These are phyloP conservation scores for Mustelus asterias DNA, from an alignment of 2,113 vertebrate species.

Conservation along the genomic window DNA sequence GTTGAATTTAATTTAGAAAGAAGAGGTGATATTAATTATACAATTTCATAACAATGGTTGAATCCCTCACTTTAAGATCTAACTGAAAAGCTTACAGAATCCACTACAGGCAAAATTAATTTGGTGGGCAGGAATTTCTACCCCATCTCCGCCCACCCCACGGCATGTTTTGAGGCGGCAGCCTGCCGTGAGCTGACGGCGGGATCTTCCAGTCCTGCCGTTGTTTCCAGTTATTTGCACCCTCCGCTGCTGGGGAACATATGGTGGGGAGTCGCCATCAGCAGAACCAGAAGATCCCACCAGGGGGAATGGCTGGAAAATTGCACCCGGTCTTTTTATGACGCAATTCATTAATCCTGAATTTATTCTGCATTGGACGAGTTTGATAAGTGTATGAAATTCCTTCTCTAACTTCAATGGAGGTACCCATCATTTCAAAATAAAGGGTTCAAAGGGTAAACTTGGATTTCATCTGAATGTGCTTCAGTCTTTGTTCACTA, in stretches of 20 bases:
- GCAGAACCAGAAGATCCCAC: too few relatives aligned
- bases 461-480: not conserved
- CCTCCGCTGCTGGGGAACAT: too few relatives aligned
- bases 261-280: too few relatives aligned
- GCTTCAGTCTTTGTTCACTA: not conserved
- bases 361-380: not conserved
- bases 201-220: too few relatives aligned
- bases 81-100: not conserved
- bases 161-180: too few relatives aligned
- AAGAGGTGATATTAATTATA: not conserved
- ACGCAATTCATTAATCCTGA: not conserved
- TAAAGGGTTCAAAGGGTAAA: not conserved
- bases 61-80: not conserved
- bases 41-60: not conserved
- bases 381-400: not conserved
- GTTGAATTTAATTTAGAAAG: not conserved
- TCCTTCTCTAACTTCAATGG: not conserved
- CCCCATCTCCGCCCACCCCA: too few relatives aligned
- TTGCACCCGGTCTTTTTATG: too few relatives aligned
- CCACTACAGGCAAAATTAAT: not conserved
- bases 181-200: too few relatives aligned
- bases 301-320: too few relatives aligned
- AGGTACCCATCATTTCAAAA: not conserved
- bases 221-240: too few relatives aligned
- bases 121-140: not conserved